Conservation (phyloP, 2,113 vertebrate species). For the Calyptommatus sinebrachiatus region DNA sequence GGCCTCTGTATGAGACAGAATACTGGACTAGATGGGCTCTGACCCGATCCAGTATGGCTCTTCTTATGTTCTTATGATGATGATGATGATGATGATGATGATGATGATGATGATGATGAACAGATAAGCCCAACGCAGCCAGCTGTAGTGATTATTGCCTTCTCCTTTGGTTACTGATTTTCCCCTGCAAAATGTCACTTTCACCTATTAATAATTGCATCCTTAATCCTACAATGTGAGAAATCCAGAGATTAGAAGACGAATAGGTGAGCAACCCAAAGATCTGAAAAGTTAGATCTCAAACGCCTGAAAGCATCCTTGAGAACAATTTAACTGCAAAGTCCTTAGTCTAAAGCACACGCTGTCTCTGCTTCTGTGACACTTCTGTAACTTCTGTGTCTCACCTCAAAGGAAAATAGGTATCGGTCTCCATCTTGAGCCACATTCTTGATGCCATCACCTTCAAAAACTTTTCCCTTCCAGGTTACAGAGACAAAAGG, state of each 20-base stretch:
- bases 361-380: not conserved
- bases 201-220: too few relatives aligned
- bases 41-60: too few relatives aligned
- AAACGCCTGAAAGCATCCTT: not conserved
- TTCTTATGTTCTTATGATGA: too few relatives aligned
- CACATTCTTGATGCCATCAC: not conserved
- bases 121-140: too few relatives aligned
- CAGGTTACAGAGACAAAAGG: not conserved
- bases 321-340: not conserved
- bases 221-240: too few relatives aligned
- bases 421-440: not conserved
- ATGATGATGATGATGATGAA: too few relatives aligned
- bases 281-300: not conserved
- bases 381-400: not conserved
- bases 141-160: too few relatives aligned
- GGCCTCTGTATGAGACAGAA: too few relatives aligned
- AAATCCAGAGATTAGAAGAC: not conserved
- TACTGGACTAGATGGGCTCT: too few relatives aligned
- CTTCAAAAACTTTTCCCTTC: conserved; percentile 2
- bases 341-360: not conserved
- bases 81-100: too few relatives aligned
- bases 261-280: not conserved
- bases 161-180: too few relatives aligned
- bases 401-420: not conserved
- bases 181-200: too few relatives aligned